A percentile compares a stretch with the other conserved stretches of the same genome.
These are phyloP conservation scores for Agrotis ipsilon DNA, from an alignment of 2,888 invertebrate species.

Conservation along the genomic window DNA sequence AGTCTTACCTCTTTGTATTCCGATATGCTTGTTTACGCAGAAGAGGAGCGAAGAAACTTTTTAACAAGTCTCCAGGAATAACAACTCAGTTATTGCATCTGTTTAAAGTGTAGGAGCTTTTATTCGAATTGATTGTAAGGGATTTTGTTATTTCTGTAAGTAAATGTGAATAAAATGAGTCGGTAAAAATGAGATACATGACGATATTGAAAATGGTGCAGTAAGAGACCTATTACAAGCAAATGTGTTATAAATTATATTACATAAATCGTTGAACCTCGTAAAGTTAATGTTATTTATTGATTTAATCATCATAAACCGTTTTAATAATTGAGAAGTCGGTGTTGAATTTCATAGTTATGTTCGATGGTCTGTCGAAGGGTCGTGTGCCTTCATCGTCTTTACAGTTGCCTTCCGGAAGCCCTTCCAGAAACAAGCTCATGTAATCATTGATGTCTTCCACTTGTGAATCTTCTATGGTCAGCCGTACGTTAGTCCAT, in stretches of 20 bases:
- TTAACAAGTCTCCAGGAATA: constrained; percentile 17
- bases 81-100: constrained; percentile 5
- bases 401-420: constrained; percentile 75
- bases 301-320: too few relatives aligned
- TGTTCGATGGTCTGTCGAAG: too few relatives aligned
- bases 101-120: not conserved
- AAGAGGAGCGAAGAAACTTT: constrained; percentile 21
- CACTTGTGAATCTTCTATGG: constrained; percentile 74
- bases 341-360: too few relatives aligned
- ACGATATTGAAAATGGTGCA: too few relatives aligned
- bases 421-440: constrained; percentile 91
- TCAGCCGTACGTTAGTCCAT: constrained; percentile 89
- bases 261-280: too few relatives aligned
- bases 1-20: constrained; percentile 24
- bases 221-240: too few relatives aligned
- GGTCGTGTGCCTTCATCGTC: constrained; percentile 87
- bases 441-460: constrained; percentile 89
- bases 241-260: too few relatives aligned
- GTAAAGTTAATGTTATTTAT: too few relatives aligned
- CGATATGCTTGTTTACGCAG: constrained; percentile 28
- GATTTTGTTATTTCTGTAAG: not conserved
- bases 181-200: too few relatives aligned
- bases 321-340: too few relatives aligned
- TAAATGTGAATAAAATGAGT: not conserved
- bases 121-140: not conserved